These are phyloP conservation scores for Trichomycterus rosablanca DNA, from an alignment of 2,113 vertebrate genomes.

Conservation along the genomic window DNA sequence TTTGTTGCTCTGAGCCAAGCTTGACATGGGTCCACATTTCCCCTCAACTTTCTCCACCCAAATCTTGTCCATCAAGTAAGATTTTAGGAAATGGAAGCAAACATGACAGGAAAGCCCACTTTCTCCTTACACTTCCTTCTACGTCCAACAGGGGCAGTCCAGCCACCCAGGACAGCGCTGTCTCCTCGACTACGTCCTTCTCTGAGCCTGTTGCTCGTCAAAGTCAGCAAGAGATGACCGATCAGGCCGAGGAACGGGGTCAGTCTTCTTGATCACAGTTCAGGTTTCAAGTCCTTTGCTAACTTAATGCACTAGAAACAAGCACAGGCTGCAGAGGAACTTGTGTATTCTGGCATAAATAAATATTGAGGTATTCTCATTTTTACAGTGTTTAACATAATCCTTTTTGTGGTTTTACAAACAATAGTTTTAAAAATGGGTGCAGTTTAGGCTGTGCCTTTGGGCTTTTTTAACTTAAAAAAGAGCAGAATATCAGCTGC, in stretches of 20 bases:
- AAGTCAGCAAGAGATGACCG: conserved; percentile 49
- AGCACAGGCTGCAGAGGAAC: conserved; percentile 34
- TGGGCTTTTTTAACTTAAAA: too few relatives aligned
- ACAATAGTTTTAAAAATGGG: too few relatives aligned
- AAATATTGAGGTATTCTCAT: conserved; percentile 4
- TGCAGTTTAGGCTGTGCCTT: too few relatives aligned
- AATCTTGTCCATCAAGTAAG: conserved; percentile 52
- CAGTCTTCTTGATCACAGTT: conserved; percentile 33
- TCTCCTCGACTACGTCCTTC: conserved; percentile 63
- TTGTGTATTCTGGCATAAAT: too few relatives aligned
- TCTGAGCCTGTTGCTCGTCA: conserved; percentile 54
- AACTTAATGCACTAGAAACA: conserved; percentile 53
- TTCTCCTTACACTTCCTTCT: conserved; percentile 11
- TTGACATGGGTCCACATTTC: conserved; percentile 77
- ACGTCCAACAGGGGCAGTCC: conserved; percentile 50
- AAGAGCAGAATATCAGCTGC: too few relatives aligned
- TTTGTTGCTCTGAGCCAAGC: conserved; percentile 66
- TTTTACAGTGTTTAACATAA: neutral
- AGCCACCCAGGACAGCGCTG: conserved; percentile 63
- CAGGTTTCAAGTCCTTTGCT: conserved; percentile 52
- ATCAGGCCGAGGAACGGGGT: conserved; percentile 40
- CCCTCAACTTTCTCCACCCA: conserved; percentile 72
- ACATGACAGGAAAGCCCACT: conserved; percentile 6
- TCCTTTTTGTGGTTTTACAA: neutral
- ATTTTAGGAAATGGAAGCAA: too few relatives aligned